phyloP scores from a whole-genome alignment of 2,113 vertebrate species.

The Vombatus ursinus region DNA sequence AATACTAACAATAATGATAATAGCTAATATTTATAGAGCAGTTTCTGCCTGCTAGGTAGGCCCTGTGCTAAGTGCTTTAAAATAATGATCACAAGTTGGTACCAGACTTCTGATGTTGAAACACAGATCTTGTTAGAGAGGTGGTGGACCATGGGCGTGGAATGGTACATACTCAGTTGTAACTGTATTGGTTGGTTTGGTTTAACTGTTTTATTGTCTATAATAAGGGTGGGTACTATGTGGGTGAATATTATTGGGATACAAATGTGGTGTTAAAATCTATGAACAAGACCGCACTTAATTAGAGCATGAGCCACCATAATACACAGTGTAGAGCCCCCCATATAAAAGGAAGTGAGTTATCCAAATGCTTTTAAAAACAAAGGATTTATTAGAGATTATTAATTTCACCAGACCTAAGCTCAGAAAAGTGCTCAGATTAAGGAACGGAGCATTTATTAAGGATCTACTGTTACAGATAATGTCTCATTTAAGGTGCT shows the following conservation, averaged over 20 bases:
- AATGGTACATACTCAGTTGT: not conserved
- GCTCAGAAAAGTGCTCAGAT: not conserved
- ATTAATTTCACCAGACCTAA: not conserved
- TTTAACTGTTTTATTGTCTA: not conserved
- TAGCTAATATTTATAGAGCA: not conserved
- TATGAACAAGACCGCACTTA: not conserved
- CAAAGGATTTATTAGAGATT: not conserved
- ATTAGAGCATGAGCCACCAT: not conserved
- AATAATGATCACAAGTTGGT: not conserved
- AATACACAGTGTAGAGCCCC: not conserved
- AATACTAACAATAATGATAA: not conserved
- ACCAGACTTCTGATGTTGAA: not conserved
- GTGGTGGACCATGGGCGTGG: not conserved
- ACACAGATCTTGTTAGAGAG: not conserved
- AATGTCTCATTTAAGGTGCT: not conserved
- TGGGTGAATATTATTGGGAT: not conserved
- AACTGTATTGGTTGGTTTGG: not conserved
- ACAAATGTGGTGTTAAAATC: not conserved
- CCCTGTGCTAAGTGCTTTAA: not conserved
- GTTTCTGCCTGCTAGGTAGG: not conserved
- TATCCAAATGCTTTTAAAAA: not conserved
- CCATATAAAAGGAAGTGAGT: not conserved
- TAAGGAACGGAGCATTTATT: not conserved
- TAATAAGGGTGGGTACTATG: not conserved
- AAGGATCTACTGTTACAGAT: not conserved